Evolutionary conservation across 1,140 invertebrate species (phyloP), one percentile per base, ranked within the genome.

Genomic region (Rhopalosiphum maidis): DNA sequence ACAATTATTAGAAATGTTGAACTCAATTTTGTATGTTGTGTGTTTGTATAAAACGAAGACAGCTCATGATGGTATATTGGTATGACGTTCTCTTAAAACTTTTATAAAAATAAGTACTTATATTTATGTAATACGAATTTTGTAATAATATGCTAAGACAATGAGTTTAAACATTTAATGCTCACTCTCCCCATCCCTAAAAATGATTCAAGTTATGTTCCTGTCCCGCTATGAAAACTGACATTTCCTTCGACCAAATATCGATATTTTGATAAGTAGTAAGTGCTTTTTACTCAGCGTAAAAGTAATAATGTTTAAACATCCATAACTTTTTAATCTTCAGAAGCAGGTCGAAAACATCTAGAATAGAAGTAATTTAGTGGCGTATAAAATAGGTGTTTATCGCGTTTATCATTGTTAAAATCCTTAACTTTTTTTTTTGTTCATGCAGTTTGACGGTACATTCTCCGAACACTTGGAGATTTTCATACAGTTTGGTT

Each of bases 391-490:
- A 77, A 77, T 77, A 18, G n/a, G 1, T 5, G 18, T 77, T 77
- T 5, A 18, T 4, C 30, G 9, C 18, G 15, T n/a, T 77, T 30
- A 15, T 11, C 11, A 60, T 30, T 30, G 9, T 15, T 60, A 30
- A 60, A 77, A 77, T n/a, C 60, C 15, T 77, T 18, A 77, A n/a
- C 1, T 77, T n/a, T 1, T 25, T 0, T 4, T 86, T 86, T 86
- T 46, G 11, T 86, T 6, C 2, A n/a, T 1, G 4, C 96, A 99
- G 97, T 98, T 97, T 95, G 97, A 98, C 94, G 98, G 98, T 77
- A 99, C 99, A 0, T 99, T 99, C 96, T 98, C 99, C 37, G 99
- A 99, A 95, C 99, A 99, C 95, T 95, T 99, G 94, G 99, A 99
- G 96, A 99, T 99, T 98, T 97, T 99, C 92, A 99, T 99, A 30